phyloP scores from a whole-genome alignment of 1,140 invertebrate species.

The Hycleus cichorii region DNA sequence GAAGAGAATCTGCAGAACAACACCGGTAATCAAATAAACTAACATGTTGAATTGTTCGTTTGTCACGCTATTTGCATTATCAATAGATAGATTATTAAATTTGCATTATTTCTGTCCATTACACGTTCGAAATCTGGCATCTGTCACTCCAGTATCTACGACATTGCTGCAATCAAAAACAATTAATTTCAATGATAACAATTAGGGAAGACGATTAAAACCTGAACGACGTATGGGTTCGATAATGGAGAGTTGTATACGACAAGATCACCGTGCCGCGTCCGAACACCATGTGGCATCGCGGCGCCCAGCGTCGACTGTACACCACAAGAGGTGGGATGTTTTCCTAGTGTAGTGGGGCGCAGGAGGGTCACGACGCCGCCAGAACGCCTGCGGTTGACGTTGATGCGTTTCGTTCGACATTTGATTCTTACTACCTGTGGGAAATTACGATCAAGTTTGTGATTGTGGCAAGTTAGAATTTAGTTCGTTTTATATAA shows the following conservation, averaged over 20 bases:
- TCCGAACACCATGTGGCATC: slow-evolving; percentile 28
- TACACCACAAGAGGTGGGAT: slow-evolving; percentile 20
- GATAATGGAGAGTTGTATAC: no score
- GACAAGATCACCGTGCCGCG: slow-evolving; percentile 7
- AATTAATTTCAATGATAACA: no score
- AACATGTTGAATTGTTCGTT: slow-evolving; percentile 10
- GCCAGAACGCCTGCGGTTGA: slow-evolving; percentile 26
- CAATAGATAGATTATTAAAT: neutral
- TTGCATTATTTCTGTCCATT: slow-evolving; percentile 6
- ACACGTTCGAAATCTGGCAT: slow-evolving; percentile 9
- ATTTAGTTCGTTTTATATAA: no score
- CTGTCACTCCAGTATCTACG: neutral
- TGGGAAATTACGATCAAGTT: slow-evolving; percentile 24
- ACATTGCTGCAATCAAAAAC: no score
- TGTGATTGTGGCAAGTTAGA: slow-evolving; percentile 19
- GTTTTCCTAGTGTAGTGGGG: slow-evolving; percentile 13
- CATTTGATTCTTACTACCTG: slow-evolving; percentile 25
- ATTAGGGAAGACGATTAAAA: no score
- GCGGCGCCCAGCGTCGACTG: slow-evolving; percentile 12
- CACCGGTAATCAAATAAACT: slow-evolving; percentile 8
- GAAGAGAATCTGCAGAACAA: slow-evolving; percentile 16
- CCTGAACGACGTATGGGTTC: no score
- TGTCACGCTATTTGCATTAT: slow-evolving; percentile 13
- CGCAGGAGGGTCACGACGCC: slow-evolving; percentile 1
- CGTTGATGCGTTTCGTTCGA: slow-evolving; percentile 18